Evolutionary conservation across 2,888 invertebrate species (phyloP).

Genomic region (Cremastobaeus sp.): DNA sequence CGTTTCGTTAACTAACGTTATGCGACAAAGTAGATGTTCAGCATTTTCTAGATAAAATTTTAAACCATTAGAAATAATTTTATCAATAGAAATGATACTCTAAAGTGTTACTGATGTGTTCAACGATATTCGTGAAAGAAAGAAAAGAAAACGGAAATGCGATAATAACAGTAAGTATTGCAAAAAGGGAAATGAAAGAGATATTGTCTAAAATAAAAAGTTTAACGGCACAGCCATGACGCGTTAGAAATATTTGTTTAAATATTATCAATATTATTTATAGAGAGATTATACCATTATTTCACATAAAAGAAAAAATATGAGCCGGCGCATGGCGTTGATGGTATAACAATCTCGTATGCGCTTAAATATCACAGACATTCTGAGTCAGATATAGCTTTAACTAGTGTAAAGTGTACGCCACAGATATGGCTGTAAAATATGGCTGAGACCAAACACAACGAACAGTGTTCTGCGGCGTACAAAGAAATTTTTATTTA

Average conservation of each 20-base stretch:
- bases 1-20: too few relatives aligned
- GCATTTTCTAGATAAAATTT: too few relatives aligned
- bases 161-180: too few relatives aligned
- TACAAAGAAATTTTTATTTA: constrained; percentile 35
- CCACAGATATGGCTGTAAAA: constrained; percentile 41
- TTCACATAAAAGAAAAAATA: constrained; percentile 22
- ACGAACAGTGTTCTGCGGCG: constrained; percentile 3
- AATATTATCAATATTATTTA: constrained; percentile 1
- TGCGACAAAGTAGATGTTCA: too few relatives aligned
- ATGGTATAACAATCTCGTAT: constrained; percentile 43
- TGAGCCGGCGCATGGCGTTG: constrained; percentile 17
- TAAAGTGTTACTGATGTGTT: too few relatives aligned
- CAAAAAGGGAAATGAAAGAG: too few relatives aligned
- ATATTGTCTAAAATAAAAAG: neutral
- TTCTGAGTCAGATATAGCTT: constrained; percentile 46
- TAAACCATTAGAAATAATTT: too few relatives aligned
- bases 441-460: constrained; percentile 39
- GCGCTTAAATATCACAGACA: constrained; percentile 37
- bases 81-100: too few relatives aligned
- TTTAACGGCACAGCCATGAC: neutral
- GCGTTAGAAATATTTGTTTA: neutral
- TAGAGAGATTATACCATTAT: constrained; percentile 14
- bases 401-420: constrained; percentile 51
- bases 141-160: too few relatives aligned
- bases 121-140: too few relatives aligned